A percentile compares a stretch with the other conserved stretches of the same genome.
These are phyloP conservation scores for Chrysodeixis includens DNA, from an alignment of 2,888 invertebrate species.

Conservation along the genomic window DNA sequence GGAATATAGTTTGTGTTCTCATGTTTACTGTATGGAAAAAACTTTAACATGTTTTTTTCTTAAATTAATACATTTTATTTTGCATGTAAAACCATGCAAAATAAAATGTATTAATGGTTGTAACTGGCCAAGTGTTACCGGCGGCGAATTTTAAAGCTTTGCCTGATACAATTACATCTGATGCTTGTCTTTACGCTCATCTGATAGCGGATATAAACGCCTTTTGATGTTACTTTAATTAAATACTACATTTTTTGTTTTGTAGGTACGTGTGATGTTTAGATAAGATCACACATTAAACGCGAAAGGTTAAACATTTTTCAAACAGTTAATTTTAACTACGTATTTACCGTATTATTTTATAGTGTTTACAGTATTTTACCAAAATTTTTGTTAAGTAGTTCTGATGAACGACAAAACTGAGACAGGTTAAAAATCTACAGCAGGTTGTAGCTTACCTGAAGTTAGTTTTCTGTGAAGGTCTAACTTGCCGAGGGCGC, in stretches of 20 bases:
- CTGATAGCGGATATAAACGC: slow-evolving; percentile 81
- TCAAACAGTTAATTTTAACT: slow-evolving; percentile 71
- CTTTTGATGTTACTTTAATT: slow-evolving; percentile 81
- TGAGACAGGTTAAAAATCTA: slow-evolving; percentile 45
- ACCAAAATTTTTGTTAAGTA: not conserved
- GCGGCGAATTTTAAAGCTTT: slow-evolving; percentile 79
- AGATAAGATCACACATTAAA: slow-evolving; percentile 71
- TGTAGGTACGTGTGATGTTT: slow-evolving; percentile 61
- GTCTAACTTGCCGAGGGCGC: slow-evolving; percentile 71
- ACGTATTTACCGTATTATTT: slow-evolving; percentile 62
- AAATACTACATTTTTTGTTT: slow-evolving; percentile 77
- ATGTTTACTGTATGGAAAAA: too few species aligned
- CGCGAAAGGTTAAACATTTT: slow-evolving; percentile 68
- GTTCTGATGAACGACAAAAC: not conserved
- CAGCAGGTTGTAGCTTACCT: slow-evolving; percentile 70
- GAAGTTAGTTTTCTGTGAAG: slow-evolving; percentile 71
- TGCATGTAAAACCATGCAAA: too few species aligned
- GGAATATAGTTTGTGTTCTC: not conserved
- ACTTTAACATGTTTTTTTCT: too few species aligned
- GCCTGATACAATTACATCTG: slow-evolving; percentile 81
- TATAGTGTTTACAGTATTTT: slow-evolving; percentile 20
- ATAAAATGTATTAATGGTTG: slow-evolving; percentile 24
- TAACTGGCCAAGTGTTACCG: slow-evolving; percentile 56
- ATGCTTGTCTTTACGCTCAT: slow-evolving; percentile 80
- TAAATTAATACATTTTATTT: too few species aligned